Conservation (phyloP, 2,888 invertebrate species). For the Andrena praecox region DNA sequence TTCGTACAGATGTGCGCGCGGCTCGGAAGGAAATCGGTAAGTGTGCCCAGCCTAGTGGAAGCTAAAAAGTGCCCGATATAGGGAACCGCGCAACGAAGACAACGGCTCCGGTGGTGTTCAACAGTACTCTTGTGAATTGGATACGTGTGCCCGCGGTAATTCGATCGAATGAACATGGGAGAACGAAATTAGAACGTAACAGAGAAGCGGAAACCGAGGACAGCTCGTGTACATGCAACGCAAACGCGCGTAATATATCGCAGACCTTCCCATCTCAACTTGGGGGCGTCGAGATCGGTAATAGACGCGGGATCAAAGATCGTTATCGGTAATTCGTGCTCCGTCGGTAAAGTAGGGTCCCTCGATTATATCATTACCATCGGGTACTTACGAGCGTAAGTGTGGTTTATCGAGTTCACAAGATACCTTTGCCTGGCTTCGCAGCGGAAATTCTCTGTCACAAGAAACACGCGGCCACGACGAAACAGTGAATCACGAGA, state of each 20-base stretch:
- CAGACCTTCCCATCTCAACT: background rate
- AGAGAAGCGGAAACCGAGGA: conserved; percentile 50
- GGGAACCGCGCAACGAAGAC: background rate
- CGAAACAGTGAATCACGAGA: conserved; percentile 4
- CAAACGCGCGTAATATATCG: conserved; percentile 22
- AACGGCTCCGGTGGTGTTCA: background rate
- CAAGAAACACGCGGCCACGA: background rate
- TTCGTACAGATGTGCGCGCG: too few species aligned
- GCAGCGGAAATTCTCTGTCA: background rate
- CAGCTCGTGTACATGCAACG: conserved; percentile 56
- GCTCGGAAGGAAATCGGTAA: background rate
- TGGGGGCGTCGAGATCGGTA: background rate
- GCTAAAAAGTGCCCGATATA: conserved; percentile 44
- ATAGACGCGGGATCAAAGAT: background rate
- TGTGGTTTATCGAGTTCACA: background rate
- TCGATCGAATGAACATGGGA: conserved; percentile 16
- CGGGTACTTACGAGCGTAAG: background rate
- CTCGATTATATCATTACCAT: background rate
- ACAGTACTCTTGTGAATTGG: conserved; percentile 10
- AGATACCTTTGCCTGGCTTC: background rate
- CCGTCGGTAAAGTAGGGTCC: background rate
- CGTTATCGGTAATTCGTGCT: background rate
- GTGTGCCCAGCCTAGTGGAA: background rate
- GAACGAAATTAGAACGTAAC: conserved; percentile 27
- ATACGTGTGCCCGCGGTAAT: background rate